A percentile compares a stretch with the other conserved stretches of the same genome.
These are phyloP conservation scores for Lepidochrysops patricia DNA, from an alignment of 2,888 invertebrate genomes.

Conservation along the genomic window DNA sequence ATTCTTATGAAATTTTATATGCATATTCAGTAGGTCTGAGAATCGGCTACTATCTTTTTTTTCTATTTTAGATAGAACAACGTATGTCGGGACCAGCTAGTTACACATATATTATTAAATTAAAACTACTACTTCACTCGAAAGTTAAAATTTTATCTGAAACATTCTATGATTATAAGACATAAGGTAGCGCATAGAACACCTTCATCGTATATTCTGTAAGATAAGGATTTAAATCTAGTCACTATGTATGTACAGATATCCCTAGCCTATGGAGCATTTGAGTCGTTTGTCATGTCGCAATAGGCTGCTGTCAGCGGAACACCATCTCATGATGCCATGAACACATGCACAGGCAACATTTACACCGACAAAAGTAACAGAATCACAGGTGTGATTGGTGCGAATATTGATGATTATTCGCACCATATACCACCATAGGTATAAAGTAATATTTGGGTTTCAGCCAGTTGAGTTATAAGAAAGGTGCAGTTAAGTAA, in stretches of 20 bases:
- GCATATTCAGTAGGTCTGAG: no score
- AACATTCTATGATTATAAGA: no score
- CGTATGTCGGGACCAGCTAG: no score
- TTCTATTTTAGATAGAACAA: no score
- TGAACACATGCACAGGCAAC: conserved; percentile 26
- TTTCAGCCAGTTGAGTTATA: no score
- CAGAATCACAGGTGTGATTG: not conserved
- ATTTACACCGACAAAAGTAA: conserved; percentile 15
- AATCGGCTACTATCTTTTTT: no score
- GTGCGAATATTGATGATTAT: not conserved
- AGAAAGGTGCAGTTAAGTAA: no score
- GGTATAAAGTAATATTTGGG: no score
- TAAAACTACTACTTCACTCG: no score
- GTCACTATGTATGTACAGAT: conserved; percentile 14
- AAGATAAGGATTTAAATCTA: conserved; percentile 6
- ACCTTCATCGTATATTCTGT: not conserved
- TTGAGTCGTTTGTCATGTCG: conserved; percentile 45
- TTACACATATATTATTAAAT: no score
- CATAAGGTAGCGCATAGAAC: not conserved
- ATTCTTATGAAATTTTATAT: no score
- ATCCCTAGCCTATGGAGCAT: conserved; percentile 27
- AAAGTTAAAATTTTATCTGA: no score
- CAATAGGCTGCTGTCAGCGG: conserved; percentile 34
- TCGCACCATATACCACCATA: conserved; percentile 15
- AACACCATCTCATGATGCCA: conserved; percentile 30